Conservation (phyloP, 2,888 invertebrate species). For the Spodoptera picta region DNA sequence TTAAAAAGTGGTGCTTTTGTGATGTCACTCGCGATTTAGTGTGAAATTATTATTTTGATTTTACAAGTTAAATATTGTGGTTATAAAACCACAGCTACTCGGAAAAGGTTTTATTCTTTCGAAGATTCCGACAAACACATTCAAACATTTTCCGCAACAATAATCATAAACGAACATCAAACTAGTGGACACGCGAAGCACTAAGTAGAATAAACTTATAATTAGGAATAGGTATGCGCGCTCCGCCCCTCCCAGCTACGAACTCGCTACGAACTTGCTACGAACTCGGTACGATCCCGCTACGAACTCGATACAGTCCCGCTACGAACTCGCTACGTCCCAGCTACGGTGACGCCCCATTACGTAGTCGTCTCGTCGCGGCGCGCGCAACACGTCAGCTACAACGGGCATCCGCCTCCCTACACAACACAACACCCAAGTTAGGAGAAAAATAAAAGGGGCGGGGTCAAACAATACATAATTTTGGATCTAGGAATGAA, state of each 20-base stretch:
- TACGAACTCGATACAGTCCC: constrained; percentile 32
- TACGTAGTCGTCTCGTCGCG: constrained; percentile 56
- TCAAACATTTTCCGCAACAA: background rate
- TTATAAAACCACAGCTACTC: too few species aligned
- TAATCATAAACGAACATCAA: constrained; percentile 12
- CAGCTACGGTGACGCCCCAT: constrained; percentile 35
- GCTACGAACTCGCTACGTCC: constrained; percentile 34
- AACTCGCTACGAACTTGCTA: constrained; percentile 14
- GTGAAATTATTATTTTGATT: too few species aligned
- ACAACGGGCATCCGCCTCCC: constrained; percentile 85
- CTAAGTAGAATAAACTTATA: constrained; percentile 32
- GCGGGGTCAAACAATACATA: constrained; percentile 6
- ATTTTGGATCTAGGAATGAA: constrained; percentile 33
- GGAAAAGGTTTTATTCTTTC: too few species aligned
- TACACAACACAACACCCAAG: constrained; percentile 71
- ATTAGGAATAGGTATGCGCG: constrained; percentile 40
- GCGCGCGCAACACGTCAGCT: constrained; percentile 86
- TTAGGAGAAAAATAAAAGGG: constrained; percentile 56
- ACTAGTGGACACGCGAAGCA: constrained; percentile 50
- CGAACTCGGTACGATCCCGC: constrained; percentile 10
- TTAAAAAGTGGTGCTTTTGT: background rate
- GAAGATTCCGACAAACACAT: too few species aligned
- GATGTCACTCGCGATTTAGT: too few species aligned
- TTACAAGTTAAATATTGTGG: too few species aligned
- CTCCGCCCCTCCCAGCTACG: constrained; percentile 36